A percentile compares a stretch with the other conserved stretches of the same genome.
Evolutionary conservation across 2,113 vertebrate genomes (phyloP).

Genomic region (Oceanites oceanicus): DNA sequence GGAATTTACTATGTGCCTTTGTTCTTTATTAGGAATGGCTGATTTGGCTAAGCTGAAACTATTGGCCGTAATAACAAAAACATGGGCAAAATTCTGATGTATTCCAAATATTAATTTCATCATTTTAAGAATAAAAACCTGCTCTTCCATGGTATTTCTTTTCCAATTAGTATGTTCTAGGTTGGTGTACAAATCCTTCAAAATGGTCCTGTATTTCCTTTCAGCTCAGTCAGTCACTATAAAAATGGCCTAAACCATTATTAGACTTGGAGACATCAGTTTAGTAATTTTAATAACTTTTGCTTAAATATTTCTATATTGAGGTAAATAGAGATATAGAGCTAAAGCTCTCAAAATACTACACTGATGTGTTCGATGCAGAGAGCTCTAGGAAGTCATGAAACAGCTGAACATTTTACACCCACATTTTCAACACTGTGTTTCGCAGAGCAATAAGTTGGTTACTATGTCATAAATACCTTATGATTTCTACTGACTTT

Average conservation of each 20-base stretch:
- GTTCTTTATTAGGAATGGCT: background rate
- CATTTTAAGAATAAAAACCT: background rate
- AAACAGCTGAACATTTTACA: background rate
- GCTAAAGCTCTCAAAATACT: background rate
- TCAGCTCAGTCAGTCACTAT: background rate
- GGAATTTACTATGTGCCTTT: background rate
- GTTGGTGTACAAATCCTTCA: background rate
- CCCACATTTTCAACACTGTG: background rate
- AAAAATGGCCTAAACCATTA: background rate
- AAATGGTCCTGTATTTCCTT: background rate
- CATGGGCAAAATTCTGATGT: background rate
- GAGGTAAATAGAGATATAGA: background rate
- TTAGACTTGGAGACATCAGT: background rate
- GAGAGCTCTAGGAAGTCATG: background rate
- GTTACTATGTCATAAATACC: background rate
- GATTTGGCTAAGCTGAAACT: background rate
- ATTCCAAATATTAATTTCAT: background rate
- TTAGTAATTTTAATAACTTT: background rate
- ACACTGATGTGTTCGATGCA: rapidly evolving
- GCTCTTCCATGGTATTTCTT: background rate
- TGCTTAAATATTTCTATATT: background rate
- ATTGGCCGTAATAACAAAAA: background rate
- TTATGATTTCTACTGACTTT: background rate
- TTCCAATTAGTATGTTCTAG: background rate
- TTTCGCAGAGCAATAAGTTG: background rate